Base-by-base conservation (phyloP, 2,888 invertebrate genomes). In the Xylophagus ater region DNA sequence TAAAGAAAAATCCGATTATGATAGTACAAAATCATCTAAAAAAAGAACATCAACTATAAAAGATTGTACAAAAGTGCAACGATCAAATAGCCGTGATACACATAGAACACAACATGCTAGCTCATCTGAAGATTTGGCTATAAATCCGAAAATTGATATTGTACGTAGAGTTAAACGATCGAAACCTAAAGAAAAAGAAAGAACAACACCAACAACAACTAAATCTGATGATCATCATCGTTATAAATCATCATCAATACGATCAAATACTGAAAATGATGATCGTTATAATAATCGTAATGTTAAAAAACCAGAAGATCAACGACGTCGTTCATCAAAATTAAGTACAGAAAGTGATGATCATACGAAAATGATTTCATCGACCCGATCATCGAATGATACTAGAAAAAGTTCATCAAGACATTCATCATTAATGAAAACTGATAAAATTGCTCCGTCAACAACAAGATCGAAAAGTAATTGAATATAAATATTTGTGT, bases 61-160 rank as follows among this genome's bases (percentile, higher is more conserved):
- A 9, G 38, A 45, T 5, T 31, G 30, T 25, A 10, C 26, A 8
- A 51, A 69, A 37, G 48, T 71, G 24, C 69, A 70, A 46, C 55
- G 70, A 37, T 69, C 70, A 6, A 68, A 63, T 43, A 70, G 69
- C 47, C 57, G 69, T 44, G 70, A 71, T 48, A 66, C 65, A 30
- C 51, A 66, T 23, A 53, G 68, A 13, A 66, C 66, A 44, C 61
- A 63, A 2, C 66, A 66, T 46, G 68, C 66, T 12, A 70, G 69
- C 47, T 70, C 70, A 12, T 70, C 70, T 0, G 71, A 71, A 51
- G 70, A 70, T 53, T 49, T 69, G 17, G 55, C 62, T 2, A 51
- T 54, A 5, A 57, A 52, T 42, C 46, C 53, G 12, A 62, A 60
- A 39, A 50, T 51, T 18, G 59, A 59, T 34, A 25, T 24, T 8